Conservation (phyloP, 2,888 invertebrate species). For the Rhamphomyia laevipes region DNA sequence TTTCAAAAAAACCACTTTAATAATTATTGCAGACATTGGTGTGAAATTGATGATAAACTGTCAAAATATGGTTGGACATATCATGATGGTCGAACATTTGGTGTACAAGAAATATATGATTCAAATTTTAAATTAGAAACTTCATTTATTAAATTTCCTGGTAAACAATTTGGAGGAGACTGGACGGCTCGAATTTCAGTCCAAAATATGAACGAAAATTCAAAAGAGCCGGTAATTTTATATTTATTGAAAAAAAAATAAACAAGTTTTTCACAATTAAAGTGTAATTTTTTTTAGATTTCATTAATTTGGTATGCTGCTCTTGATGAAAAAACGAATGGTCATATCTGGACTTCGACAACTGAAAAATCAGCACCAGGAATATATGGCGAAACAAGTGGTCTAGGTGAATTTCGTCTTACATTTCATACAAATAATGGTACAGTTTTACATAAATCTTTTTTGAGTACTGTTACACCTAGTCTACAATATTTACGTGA, state of each 20-base stretch:
- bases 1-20: not conserved
- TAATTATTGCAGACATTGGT: slow-evolving; percentile 63
- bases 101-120: slow-evolving; percentile 80
- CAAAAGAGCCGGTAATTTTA: slow-evolving; percentile 17
- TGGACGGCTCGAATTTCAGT: slow-evolving; percentile 81
- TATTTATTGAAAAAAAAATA: too few relatives aligned
- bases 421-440: slow-evolving; percentile 40
- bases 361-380: slow-evolving; percentile 33
- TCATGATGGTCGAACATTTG: slow-evolving; percentile 88
- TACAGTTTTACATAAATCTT: slow-evolving; percentile 55
- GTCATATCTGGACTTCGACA: slow-evolving; percentile 33
- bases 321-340: slow-evolving; percentile 58
- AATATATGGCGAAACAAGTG: slow-evolving; percentile 57
- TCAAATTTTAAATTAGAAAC: slow-evolving; percentile 64
- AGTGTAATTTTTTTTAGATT: slow-evolving; percentile 17
- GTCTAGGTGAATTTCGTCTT: slow-evolving; percentile 64
- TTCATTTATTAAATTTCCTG: slow-evolving; percentile 75
- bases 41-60: slow-evolving; percentile 75
- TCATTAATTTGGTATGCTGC: slow-evolving; percentile 74
- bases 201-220: slow-evolving; percentile 24
- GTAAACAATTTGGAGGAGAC: slow-evolving; percentile 76
- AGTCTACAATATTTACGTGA: slow-evolving; percentile 63
- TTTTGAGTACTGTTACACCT: slow-evolving; percentile 56
- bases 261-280: not conserved
- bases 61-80: slow-evolving; percentile 79